Percentiles rank a stretch among this genome's conserved stretches.
Conservation (phyloP, 23 tunicate genomes). For the Oikopleura albicans region DNA sequence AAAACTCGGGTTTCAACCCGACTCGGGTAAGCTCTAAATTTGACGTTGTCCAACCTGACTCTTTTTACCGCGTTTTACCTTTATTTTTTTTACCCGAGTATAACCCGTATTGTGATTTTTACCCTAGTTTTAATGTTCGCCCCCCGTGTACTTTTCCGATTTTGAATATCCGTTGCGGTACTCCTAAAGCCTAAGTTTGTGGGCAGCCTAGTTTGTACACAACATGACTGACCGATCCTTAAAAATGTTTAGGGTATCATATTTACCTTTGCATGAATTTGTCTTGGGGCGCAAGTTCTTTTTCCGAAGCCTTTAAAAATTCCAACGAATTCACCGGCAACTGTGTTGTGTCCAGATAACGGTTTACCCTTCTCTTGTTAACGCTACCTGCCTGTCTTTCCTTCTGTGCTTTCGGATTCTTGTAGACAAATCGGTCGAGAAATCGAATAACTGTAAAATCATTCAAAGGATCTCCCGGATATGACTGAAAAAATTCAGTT, state of each 20-base stretch:
- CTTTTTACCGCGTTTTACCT: too few species aligned
- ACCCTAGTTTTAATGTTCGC: too few species aligned
- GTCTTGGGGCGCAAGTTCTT: background rate
- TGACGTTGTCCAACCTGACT: too few species aligned
- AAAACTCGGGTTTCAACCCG: too few species aligned
- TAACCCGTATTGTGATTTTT: too few species aligned
- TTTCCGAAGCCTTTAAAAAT: background rate
- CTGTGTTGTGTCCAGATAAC: background rate
- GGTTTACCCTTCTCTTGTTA: background rate
- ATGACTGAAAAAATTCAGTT: background rate
- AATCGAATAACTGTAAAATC: background rate
- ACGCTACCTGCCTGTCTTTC: background rate
- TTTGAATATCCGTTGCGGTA: too few species aligned
- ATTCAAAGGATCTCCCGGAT: background rate
- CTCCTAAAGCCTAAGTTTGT: too few species aligned
- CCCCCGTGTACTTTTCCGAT: too few species aligned
- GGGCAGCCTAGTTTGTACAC: too few species aligned
- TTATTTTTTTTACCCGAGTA: too few species aligned
- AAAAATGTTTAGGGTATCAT: background rate
- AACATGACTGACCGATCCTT: too few species aligned
- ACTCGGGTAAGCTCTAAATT: too few species aligned
- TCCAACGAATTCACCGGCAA: background rate
- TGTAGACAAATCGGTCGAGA: background rate
- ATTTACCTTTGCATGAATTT: background rate
- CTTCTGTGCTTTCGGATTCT: background rate